Evolutionary conservation across 2,113 vertebrate genomes (phyloP), one percentile per base, ranked within the genome.

Genomic region (Vanacampus margaritifer): DNA sequence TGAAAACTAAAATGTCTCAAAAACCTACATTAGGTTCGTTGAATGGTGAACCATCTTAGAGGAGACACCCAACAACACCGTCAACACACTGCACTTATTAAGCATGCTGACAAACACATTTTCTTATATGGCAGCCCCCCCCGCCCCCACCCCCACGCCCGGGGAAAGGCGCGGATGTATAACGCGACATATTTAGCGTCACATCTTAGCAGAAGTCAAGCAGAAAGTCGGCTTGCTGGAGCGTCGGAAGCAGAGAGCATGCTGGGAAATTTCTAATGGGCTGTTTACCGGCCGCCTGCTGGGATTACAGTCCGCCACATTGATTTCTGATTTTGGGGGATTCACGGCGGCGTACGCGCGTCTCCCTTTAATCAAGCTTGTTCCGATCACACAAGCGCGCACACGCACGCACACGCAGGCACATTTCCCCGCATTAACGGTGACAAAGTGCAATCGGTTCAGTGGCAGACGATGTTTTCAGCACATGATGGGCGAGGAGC

Each of bases 401-500:
- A 3, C 74, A 71, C 14, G 6, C 10, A 7, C 82, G 83, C 71
- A 84, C 12, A 8, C 43, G 86, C 72, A 84, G 7, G 10, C 39
- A 13, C 39, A 41, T n/a, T n/a, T n/a, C 13, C 66, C 82, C 64
- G 81, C 65, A 67, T 86, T 90, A 89, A 87, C 68, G 82, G 81
- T 76, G 88, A 84, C 72, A 68, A 90, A 89, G 79, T 62, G 82
- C 84, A 82, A 79, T 80, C 84, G 83, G 79, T 86, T 92, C 83
- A 84, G 62, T 91, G 81, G 85, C 90, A 89, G 81, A 90, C 80
- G 76, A 48, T 17, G 86, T 88, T 92, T 92, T 92, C 79, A 91
- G 86, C 83, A 73, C 89, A 86, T 87, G 92, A 93, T 92, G 87
- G 90, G 89, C 83, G 81, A 87, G 87, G 82, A 90, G 90, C 78